These are phyloP conservation scores for Macaca fascicularis DNA, from an alignment of 2,113 vertebrate genomes.

Conservation along the genomic window T2T-MFA8v1.1 NC_088378.1:79277001-79277500, in stretches of 20 bases:
- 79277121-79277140: not conserved
- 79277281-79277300: too few relatives aligned
- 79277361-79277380: not conserved
- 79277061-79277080: not conserved
- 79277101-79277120: constrained; percentile 2
- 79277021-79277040: constrained; percentile 15
- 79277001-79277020: constrained; percentile 6
- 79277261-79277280: too few relatives aligned
- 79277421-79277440: not conserved
- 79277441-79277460: not conserved
- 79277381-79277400: not conserved
- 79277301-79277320: too few relatives aligned
- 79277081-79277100: not conserved
- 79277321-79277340: too few relatives aligned
- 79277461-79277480: not conserved
- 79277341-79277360: too few relatives aligned
- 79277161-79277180: not conserved
- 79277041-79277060: not conserved
- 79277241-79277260: too few relatives aligned
- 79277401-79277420: not conserved
- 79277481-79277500: constrained; percentile 22
- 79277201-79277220: not conserved
- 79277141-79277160: not conserved
- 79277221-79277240: not conserved
- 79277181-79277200: not conserved